Percentiles rank a stretch among this genome's conserved stretches.
These are phyloP conservation scores for Helleia helle DNA, from an alignment of 2,888 invertebrate genomes.

Conservation along the genomic window DNA sequence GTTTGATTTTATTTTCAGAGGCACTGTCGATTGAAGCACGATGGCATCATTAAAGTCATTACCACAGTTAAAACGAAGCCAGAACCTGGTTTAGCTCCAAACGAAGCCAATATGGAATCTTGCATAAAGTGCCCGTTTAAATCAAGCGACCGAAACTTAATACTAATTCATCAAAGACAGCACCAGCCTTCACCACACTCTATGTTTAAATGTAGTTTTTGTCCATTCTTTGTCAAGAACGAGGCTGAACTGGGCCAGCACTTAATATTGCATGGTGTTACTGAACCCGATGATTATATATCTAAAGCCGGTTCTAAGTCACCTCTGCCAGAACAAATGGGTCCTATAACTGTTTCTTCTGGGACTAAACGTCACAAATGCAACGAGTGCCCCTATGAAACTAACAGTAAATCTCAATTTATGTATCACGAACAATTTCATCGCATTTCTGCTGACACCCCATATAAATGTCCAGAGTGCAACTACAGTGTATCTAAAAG, in stretches of 20 bases:
- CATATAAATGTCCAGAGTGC: conserved; percentile 87
- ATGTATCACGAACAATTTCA: conserved; percentile 92
- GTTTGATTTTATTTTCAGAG: conserved; percentile 66
- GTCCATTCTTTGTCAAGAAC: conserved; percentile 84
- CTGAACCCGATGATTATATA: conserved; percentile 72
- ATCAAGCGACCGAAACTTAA: conserved; percentile 70
- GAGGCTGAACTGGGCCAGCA: conserved; percentile 81
- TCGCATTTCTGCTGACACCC: conserved; percentile 77
- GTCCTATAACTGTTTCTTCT: conserved; percentile 29
- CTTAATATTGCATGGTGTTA: conserved; percentile 76
- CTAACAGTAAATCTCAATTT: conserved; percentile 89
- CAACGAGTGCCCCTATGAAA: conserved; percentile 86
- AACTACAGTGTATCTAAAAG: conserved; percentile 87
- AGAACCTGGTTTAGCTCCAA: conserved; percentile 41
- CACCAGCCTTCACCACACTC: conserved; percentile 80
- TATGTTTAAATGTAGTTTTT: conserved; percentile 85
- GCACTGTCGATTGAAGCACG: conserved; percentile 85
- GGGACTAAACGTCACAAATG: conserved; percentile 82
- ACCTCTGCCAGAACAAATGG: conserved; percentile 32
- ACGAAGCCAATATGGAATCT: conserved; percentile 41
- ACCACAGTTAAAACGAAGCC: conserved; percentile 65
- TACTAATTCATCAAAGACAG: conserved; percentile 78
- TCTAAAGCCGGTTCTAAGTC: conserved; percentile 55
- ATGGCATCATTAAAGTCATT: conserved; percentile 81
- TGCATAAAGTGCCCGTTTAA: conserved; percentile 85